Evolutionary conservation across 2,113 vertebrate genomes (phyloP), one percentile per base, ranked within the genome.

Genomic region (Aphelocoma coerulescens): DNA sequence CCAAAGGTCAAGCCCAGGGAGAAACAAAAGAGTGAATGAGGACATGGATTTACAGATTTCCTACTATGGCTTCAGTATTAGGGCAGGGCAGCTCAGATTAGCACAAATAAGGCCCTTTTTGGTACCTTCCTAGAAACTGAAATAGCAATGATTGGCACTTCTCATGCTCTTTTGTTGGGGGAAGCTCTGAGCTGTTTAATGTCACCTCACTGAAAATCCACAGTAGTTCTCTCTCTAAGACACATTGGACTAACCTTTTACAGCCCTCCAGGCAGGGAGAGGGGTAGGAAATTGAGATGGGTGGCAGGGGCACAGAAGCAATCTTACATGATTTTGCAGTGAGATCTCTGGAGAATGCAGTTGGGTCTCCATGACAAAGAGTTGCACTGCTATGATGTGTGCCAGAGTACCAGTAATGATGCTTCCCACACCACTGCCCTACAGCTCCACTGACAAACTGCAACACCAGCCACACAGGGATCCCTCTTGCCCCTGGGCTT

Each of bases 221-320:
- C 43, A 61, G 48, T 44, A 75, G 22, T 41, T 43, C 35, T 76
- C 57, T 23, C 63, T 83, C 54, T 16, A 37, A 51, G 59, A 27
- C 10, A 7, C 13, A 21, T 66, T 73, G 61, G 54, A 24, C 17
- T 84, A 74, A 78, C 5, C 7, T 62, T 67, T 85, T 33, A 51
- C 30, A 74, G 26, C 28, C 11, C 20, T 74, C 1, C 1, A n/a
- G 39, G 27, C 16, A 44, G 48, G 11, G 10, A 79, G 54, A 85
- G 16, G 23, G 52, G 24, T 32, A 85, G 37, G 35, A 85, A 82
- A 62, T 24, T 0, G 0, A 66, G 37, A 24, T 3, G 6, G 23
- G 30, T 79, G 37, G 20, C 46, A 73, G 13, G 26, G 43, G 23
- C 17, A 32, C 7, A 35, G n/a, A 73, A 55, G 11, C 3, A 75